These are phyloP conservation scores for Nephrotoma flavescens DNA, from an alignment of 2,888 invertebrate genomes.

Conservation along the genomic window DNA sequence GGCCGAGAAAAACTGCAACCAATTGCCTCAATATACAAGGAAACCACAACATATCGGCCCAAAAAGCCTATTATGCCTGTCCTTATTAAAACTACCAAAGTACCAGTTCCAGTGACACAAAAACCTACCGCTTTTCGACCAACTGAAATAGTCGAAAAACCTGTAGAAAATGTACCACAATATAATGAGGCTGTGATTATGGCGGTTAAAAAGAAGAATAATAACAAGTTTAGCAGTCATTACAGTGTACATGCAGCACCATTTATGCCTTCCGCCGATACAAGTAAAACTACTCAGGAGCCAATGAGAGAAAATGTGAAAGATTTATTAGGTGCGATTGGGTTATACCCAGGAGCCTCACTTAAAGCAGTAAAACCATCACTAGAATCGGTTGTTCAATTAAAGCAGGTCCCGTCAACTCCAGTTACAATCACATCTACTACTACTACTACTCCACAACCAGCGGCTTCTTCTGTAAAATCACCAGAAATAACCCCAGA, in stretches of 20 bases:
- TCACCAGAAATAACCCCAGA: conserved; percentile 16
- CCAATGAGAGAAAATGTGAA: conserved; percentile 26
- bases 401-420: background rate
- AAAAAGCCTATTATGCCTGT: background rate
- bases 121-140: background rate
- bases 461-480: conserved; percentile 7
- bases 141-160: conserved; percentile 13
- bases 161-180: conserved; percentile 17
- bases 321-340: conserved; percentile 32
- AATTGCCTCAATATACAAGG: background rate
- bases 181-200: conserved; percentile 21
- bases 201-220: conserved; percentile 13
- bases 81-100: background rate
- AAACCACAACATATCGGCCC: background rate
- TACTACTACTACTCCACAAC: conserved; percentile 13
- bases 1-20: background rate
- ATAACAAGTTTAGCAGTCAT: conserved; percentile 28
- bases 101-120: background rate
- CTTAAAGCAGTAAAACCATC: background rate
- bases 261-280: conserved; percentile 6
- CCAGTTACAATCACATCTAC: conserved; percentile 14
- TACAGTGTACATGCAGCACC: conserved; percentile 25
- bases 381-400: conserved; percentile 11
- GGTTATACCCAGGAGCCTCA: conserved; percentile 20
- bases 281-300: conserved; percentile 12